Evolutionary conservation across 1,140 invertebrate species (phyloP), one percentile per base, ranked within the genome.

Genomic region (Cydia splendana): DNA sequence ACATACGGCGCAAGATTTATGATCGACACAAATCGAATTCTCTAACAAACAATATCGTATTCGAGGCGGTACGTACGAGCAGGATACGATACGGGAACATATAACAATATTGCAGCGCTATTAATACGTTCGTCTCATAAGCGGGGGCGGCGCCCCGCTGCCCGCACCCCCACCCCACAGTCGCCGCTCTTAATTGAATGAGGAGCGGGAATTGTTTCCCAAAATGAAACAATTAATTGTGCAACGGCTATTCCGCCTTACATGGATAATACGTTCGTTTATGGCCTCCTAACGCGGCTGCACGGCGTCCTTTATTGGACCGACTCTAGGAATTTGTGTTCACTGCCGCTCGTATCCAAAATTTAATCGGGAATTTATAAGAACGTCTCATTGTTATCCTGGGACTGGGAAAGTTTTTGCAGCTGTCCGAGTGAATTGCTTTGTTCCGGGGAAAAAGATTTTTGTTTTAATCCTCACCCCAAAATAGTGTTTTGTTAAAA

Each of bases 211-310:
- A 93, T 92, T 93, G 91, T 93, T 93, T 93, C 90, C 90, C 91
- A 92, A 93, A 93, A 92, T 93, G 91, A 93, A 93, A 93, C 91
- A 93, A 93, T 93, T 93, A 93, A 93, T 93, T 93, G 91, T 93
- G 91, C 91, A 92, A 92, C 91, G 91, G 91, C 90, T 93, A 93
- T 93, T 92, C 88, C 90, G 91, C 91, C 91, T 93, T 93, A 93
- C 91, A 93, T 93, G 91, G 91, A 93, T 93, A 93, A 93, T 93
- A 91, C 90, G 91, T 90, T 90, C 91, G 90, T 93, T 92, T 93
- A 93, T 93, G 87, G 90, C 85, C 88, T 89, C 90, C 91, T 92
- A 91, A 91, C 91, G 90, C 90, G 91, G 91, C 88, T 93, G 90
- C 90, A 91, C 84, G 84, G 82, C 89, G 89, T 92, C 91, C 90